Percentiles rank a stretch among this genome's conserved stretches.
phyloP scores from a whole-genome alignment of 2,888 invertebrate species.

The Pecten maximus region DNA sequence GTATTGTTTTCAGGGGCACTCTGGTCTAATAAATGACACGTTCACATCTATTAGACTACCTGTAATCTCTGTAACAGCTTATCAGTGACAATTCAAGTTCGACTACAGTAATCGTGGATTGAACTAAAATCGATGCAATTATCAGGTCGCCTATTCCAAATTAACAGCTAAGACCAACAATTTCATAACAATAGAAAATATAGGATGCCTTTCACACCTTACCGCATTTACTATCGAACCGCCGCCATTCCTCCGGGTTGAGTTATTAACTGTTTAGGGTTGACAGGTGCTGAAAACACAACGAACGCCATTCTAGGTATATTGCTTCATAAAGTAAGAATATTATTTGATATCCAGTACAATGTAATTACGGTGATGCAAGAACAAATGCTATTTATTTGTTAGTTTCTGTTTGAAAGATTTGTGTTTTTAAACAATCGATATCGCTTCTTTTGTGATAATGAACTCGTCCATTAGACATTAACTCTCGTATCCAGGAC shows the following conservation, averaged over 20 bases:
- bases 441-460: background rate
- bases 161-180: background rate
- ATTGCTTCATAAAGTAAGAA: too few relatives aligned
- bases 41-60: too few relatives aligned
- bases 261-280: background rate
- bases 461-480: background rate
- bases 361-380: too few relatives aligned
- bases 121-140: background rate
- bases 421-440: too few relatives aligned
- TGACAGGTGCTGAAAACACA: background rate
- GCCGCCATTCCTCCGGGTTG: constrained; percentile 13
- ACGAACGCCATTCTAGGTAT: background rate
- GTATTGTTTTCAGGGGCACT: too few relatives aligned
- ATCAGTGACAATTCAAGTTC: background rate
- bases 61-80: too few relatives aligned
- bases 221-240: constrained; percentile 9
- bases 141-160: background rate
- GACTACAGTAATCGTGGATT: background rate
- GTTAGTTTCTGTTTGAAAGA: too few relatives aligned
- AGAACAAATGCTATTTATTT: too few relatives aligned
- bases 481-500: constrained; percentile 20
- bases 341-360: too few relatives aligned
- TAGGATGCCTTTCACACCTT: background rate
- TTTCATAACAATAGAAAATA: background rate
- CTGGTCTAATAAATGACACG: too few relatives aligned